Base-by-base conservation (phyloP, 2,888 invertebrate species). In the Heterodera filipjevi region DNA sequence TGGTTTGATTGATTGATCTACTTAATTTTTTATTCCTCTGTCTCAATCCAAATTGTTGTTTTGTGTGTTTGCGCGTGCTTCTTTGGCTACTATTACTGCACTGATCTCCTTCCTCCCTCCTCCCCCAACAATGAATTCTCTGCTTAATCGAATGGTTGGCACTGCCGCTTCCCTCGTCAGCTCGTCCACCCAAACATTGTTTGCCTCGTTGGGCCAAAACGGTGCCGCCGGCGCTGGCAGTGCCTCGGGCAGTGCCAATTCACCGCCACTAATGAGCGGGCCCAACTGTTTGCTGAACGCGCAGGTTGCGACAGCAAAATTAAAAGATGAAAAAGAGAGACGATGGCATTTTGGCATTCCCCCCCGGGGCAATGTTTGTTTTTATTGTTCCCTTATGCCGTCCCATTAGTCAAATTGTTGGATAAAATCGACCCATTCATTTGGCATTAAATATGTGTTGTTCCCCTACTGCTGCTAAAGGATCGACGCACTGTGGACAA, bases 401-500 rank as follows among this genome's bases (percentile, higher is more conserved):
- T n/a, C n/a, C n/a, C n/a, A n/a, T n/a, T n/a, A n/a, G n/a, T n/a
- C n/a, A n/a, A n/a, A n/a, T n/a, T n/a, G n/a, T n/a, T n/a, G n/a
- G n/a, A n/a, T n/a, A n/a, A n/a, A n/a, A n/a, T n/a, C n/a, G 8
- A 46, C 1, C 68, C 32, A 27, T 35, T 10, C 27, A 3, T n/a
- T 16, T n/a, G 27, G 68, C 19, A 33, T 3, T 3, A 44, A 75
- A 59, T 27, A 16, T 1, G 5, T 27, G 19, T 16, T 30, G 6
- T 73, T 32, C 33, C 22, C 35, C 22, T 12, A 12, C 39, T 39
- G 39, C 39, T 98, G 96, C 76, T 79, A 49, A 39, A 87, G 87
- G 87, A 88, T 78, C 83, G 86, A 5, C 75, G 84, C 30, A 66
- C 80, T 1, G 68, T 87, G 27, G 83, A 84, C 32, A 87, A 86